phyloP scores from a whole-genome alignment of 2,113 vertebrate species.

The Solea senegalensis region DNA sequence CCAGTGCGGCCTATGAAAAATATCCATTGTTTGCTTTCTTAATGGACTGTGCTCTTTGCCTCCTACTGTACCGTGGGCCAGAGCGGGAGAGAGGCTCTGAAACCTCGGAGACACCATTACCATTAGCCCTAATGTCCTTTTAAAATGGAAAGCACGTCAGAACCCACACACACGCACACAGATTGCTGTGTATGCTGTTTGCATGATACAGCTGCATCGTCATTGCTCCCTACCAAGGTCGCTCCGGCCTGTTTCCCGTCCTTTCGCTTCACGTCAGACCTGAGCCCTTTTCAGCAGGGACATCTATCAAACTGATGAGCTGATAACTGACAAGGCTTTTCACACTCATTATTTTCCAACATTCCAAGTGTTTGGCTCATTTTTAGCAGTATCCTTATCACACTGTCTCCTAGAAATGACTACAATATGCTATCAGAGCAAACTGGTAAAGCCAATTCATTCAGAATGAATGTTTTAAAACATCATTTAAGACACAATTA shows the following conservation, averaged over 20 bases:
- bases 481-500: too few species aligned
- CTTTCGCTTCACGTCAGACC: constrained; percentile 29
- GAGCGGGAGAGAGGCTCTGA: constrained; percentile 62
- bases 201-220: constrained; percentile 41
- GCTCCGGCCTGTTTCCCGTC: constrained; percentile 19
- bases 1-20: constrained; percentile 57
- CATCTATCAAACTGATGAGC: not conserved
- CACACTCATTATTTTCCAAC: not conserved
- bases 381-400: too few species aligned
- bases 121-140: constrained; percentile 79
- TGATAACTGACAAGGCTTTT: constrained; percentile 5
- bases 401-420: too few species aligned
- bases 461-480: too few species aligned
- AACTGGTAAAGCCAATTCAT: too few species aligned
- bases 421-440: too few species aligned
- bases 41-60: constrained; percentile 75
- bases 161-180: constrained; percentile 38
- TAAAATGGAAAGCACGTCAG: constrained; percentile 81
- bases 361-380: not conserved
- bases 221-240: constrained; percentile 63
- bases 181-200: constrained; percentile 50
- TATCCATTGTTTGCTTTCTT: constrained; percentile 79
- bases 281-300: not conserved
- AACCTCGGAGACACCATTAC: constrained; percentile 76
- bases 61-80: constrained; percentile 33